Percentiles rank a stretch among this genome's conserved stretches.
These are phyloP conservation scores for Mythimna lalbum DNA, from an alignment of 2,888 invertebrate genomes.

Conservation along the genomic window DNA sequence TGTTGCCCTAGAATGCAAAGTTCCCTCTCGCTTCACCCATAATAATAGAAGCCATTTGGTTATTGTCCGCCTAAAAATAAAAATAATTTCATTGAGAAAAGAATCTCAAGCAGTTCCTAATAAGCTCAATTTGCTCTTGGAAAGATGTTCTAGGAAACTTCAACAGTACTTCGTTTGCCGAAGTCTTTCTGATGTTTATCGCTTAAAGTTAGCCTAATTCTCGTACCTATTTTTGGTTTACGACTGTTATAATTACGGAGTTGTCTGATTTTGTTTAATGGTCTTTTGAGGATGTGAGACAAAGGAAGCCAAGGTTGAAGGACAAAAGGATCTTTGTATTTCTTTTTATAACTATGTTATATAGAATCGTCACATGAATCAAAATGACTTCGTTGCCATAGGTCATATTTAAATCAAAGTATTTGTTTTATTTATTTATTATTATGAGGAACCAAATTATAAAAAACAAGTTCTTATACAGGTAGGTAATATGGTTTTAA, in stretches of 20 bases:
- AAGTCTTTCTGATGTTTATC: neutral
- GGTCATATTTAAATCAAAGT: neutral
- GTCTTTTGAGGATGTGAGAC: conserved; percentile 5
- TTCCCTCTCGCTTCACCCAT: too few relatives aligned
- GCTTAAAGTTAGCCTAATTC: conserved; percentile 19
- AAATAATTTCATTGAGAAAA: neutral
- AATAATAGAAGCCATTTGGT: too few relatives aligned
- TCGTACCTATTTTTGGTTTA: conserved; percentile 22
- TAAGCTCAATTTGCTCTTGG: neutral
- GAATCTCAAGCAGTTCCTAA: neutral
- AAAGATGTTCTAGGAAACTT: neutral
- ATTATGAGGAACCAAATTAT: too few relatives aligned
- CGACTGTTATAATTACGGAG: conserved; percentile 10
- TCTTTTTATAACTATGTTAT: neutral
- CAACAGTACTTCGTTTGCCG: neutral
- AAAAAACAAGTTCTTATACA: too few relatives aligned
- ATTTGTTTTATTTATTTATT: too few relatives aligned
- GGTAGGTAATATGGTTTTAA: too few relatives aligned
- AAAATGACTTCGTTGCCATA: neutral
- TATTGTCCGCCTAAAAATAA: too few relatives aligned
- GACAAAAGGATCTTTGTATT: conserved; percentile 20
- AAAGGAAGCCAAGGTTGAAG: conserved; percentile 20
- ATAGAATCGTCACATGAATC: neutral
- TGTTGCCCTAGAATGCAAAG: too few relatives aligned
- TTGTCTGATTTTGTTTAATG: conserved; percentile 36